These are phyloP conservation scores for Cavia porcellus DNA, from an alignment of 2,113 vertebrate genomes.

Conservation along the genomic window DNA sequence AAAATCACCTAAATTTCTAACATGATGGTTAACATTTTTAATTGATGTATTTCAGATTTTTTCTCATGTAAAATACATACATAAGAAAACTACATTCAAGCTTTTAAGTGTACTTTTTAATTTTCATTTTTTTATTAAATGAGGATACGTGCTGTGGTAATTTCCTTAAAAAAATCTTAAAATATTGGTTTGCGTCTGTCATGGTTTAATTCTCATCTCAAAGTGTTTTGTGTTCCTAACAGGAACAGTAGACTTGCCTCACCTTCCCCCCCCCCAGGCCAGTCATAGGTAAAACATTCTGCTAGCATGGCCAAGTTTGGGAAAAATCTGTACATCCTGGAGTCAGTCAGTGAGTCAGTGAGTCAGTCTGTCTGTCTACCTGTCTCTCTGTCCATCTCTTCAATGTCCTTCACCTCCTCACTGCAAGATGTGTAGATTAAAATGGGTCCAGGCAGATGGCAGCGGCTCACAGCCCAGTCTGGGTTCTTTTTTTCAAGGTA, in stretches of 20 bases:
- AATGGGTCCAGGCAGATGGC: neutral
- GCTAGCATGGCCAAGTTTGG: neutral
- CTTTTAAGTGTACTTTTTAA: neutral
- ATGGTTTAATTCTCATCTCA: neutral
- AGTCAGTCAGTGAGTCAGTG: neutral
- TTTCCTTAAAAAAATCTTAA: neutral
- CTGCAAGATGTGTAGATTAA: neutral
- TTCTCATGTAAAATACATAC: neutral
- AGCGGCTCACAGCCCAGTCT: fast-evolving
- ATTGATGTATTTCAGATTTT: neutral
- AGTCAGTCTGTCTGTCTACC: neutral
- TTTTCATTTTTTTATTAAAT: neutral
- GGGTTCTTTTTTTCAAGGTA: neutral
- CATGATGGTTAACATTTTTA: neutral
- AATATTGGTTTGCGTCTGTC: neutral
- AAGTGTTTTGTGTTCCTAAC: neutral
- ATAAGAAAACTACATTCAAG: neutral
- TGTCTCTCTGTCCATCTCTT: neutral
- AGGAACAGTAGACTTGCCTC: neutral
- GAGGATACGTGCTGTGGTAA: neutral
- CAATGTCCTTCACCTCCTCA: neutral
- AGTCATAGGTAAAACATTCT: neutral
- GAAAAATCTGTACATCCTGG: neutral
- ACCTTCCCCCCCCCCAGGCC: neutral
- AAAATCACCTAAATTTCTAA: neutral